Evolutionary conservation across 2,888 invertebrate genomes (phyloP).

Genomic region (Camponotus fellah): DNA sequence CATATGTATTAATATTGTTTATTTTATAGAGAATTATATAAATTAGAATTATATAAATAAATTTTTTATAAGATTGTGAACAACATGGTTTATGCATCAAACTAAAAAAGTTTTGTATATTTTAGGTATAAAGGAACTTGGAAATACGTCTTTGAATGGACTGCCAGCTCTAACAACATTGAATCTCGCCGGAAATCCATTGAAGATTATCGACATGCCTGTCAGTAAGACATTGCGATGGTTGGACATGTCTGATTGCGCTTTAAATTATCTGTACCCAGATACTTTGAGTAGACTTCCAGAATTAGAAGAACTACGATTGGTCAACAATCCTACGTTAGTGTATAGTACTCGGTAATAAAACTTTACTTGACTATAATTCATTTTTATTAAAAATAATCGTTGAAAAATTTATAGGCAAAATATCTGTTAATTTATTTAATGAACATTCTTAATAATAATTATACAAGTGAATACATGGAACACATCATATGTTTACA

Average conservation of each 20-base stretch:
- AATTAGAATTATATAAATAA: not conserved
- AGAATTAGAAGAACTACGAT: constrained; percentile 79
- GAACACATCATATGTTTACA: constrained; percentile 60
- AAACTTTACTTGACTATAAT: not conserved
- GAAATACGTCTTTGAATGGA: constrained; percentile 89
- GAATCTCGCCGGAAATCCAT: constrained; percentile 89
- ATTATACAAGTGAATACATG: not conserved
- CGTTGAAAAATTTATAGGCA: not conserved
- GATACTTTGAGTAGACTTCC: constrained; percentile 79
- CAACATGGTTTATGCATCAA: not conserved
- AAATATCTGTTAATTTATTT: not conserved
- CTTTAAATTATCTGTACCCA: constrained; percentile 79
- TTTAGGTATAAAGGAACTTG: constrained; percentile 87
- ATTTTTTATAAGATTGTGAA: not conserved
- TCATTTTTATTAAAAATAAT: constrained; percentile 4
- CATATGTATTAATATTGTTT: not conserved
- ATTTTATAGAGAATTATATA: not conserved
- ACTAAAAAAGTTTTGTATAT: not conserved
- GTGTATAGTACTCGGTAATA: constrained; percentile 81
- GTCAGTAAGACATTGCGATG: constrained; percentile 77
- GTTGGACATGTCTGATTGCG: constrained; percentile 82
- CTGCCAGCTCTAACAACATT: constrained; percentile 89
- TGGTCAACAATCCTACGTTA: constrained; percentile 81
- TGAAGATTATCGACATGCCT: constrained; percentile 78
- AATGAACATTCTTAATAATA: not conserved